phyloP scores from a whole-genome alignment of 1,140 invertebrate genomes.

The Drosophila mojavensis region DNA sequence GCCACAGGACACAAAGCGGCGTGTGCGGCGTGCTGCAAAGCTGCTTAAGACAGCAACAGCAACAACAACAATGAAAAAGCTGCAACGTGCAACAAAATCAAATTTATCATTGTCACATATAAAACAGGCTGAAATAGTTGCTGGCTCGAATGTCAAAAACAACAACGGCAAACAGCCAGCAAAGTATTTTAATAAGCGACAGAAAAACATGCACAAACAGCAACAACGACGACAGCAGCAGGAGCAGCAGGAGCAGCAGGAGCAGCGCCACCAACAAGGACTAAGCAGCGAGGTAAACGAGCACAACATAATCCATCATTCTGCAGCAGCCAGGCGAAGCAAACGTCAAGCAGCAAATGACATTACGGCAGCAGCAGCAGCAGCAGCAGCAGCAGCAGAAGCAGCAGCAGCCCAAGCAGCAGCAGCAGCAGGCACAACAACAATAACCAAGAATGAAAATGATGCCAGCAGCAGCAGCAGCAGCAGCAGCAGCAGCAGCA shows the following conservation, averaged over 20 bases:
- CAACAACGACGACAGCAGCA: constrained; percentile 26
- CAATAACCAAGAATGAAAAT: constrained; percentile 42
- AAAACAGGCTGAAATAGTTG: constrained; percentile 54
- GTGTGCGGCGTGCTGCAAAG: constrained; percentile 53
- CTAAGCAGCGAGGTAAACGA: constrained; percentile 56
- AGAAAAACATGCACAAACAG: constrained; percentile 79
- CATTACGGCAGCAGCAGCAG: constrained; percentile 56
- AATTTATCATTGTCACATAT: constrained; percentile 83
- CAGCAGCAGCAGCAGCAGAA: constrained; percentile 44
- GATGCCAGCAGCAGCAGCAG: constrained; percentile 37
- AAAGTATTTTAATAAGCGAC: constrained; percentile 82
- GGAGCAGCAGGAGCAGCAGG: constrained; percentile 8
- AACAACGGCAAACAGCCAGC: constrained; percentile 72
- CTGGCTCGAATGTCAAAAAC: constrained; percentile 48
- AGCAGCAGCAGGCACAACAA: constrained; percentile 33
- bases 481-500: constrained; percentile 24
- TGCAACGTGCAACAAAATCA: constrained; percentile 73
- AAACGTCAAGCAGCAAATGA: constrained; percentile 69
- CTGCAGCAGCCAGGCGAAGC: constrained; percentile 57
- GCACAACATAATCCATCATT: constrained; percentile 81
- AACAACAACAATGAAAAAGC: constrained; percentile 29
- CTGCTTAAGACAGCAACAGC: constrained; percentile 38
- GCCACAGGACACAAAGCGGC: constrained; percentile 52
- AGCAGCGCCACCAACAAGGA: constrained; percentile 21
- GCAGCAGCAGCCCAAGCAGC: constrained; percentile 3